Conservation (phyloP, 1,140 invertebrate genomes). For the Caenorhabditis elegans region WBcel235 BX284602.5:10792501-10793000, state of each 20-base stretch:
- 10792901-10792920: conserved; percentile 39
- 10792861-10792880: conserved; percentile 44
- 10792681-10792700: conserved; percentile 52
- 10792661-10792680: conserved; percentile 49
- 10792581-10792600: conserved; percentile 38
- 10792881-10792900: conserved; percentile 58
- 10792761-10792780: conserved; percentile 38
- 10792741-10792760: neutral
- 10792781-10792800: conserved; percentile 6
- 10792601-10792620: conserved; percentile 50
- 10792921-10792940: conserved; percentile 41
- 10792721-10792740: conserved; percentile 5
- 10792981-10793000: conserved; percentile 15
- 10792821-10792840: conserved; percentile 44
- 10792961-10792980: conserved; percentile 33
- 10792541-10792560: conserved; percentile 51
- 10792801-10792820: conserved; percentile 29
- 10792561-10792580: conserved; percentile 45
- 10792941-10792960: conserved; percentile 55
- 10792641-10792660: conserved; percentile 35
- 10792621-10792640: conserved; percentile 39
- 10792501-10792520: neutral
- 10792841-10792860: conserved; percentile 58
- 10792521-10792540: conserved; percentile 51
- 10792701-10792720: conserved; percentile 53